Evolutionary conservation across 2,113 vertebrate genomes (phyloP), one percentile per base, ranked within the genome.

Genomic region (Dermatemys mawii): DNA sequence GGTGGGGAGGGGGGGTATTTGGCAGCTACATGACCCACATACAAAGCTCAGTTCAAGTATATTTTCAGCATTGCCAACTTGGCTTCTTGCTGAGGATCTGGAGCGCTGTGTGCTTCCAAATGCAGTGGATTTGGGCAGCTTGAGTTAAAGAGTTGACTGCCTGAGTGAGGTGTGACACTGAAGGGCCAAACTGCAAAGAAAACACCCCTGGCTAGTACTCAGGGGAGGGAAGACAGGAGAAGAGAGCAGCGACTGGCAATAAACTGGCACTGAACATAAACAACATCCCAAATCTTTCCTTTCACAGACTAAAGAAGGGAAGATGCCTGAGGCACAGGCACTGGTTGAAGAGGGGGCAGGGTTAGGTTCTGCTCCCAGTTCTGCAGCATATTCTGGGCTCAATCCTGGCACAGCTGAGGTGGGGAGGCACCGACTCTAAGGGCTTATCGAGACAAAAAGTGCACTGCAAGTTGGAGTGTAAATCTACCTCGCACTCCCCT

Each of bases 21-120:
- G 96, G 97, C 96, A 97, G 94, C 94, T 94, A 84, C 93, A 83
- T 94, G 95, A 97, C 96, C 97, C 93, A 96, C 94, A 96, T 97
- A 96, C 87, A 92, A 96, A 78, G 86, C 90, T 90, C 81, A 27
- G 46, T 89, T 97, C 86, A 93, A 94, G 95, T 93, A 35, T 93
- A 94, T 96, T 97, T 96, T 96, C 93, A 89, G 91, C 94, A 78
- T 78, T 94, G 63, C 96, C 93, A 82, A 87, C 93, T 94, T 97
- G 97, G 93, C 95, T 96, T 96, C 92, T 93, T 83, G 9, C 16
- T 93, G 94, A 94, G 95, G 92, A 94, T 94, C 84, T 93, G 96
- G 96, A 94, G 88, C 80, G 90, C 82, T 96, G 90, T 95, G 89
- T 96, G 95, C 87, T 93, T 94, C 94, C 97, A 97, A 94, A 95